Evolutionary conservation across 2,113 vertebrate species (phyloP).

Genomic region (Lepus europaeus): DNA sequence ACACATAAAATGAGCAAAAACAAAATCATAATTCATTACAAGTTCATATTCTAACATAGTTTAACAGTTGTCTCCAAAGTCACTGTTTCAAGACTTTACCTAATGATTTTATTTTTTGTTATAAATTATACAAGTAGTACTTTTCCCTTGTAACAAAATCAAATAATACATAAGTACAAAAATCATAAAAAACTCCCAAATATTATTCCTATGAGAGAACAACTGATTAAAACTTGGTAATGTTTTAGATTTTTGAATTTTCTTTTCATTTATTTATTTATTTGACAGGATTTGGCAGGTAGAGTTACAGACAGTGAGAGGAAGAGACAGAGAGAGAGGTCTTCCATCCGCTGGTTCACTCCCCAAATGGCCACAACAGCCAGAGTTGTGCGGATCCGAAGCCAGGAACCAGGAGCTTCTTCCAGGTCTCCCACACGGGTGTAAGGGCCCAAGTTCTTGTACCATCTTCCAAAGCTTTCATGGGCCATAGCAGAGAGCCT

Average conservation of each 20-base stretch:
- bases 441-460: too few relatives aligned
- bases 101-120: slow-evolving; percentile 13
- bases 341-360: too few relatives aligned
- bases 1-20: slow-evolving; percentile 21
- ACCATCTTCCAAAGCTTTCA: too few relatives aligned
- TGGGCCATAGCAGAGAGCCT: too few relatives aligned
- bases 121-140: background rate
- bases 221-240: background rate
- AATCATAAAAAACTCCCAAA: background rate
- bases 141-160: background rate
- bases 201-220: background rate
- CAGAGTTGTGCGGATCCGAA: too few relatives aligned
- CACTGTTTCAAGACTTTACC: background rate
- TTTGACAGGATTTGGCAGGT: too few relatives aligned
- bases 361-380: too few relatives aligned
- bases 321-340: too few relatives aligned
- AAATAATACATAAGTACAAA: slow-evolving; percentile 37
- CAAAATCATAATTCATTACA: slow-evolving; percentile 27
- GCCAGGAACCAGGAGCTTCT: too few relatives aligned
- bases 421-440: too few relatives aligned
- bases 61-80: slow-evolving; percentile 12
- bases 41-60: slow-evolving; percentile 4
- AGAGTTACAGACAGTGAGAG: too few relatives aligned
- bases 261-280: background rate
- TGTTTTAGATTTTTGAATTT: background rate